Conservation (phyloP, 2,888 invertebrate species). For the Petrolisthes cinctipes region DNA sequence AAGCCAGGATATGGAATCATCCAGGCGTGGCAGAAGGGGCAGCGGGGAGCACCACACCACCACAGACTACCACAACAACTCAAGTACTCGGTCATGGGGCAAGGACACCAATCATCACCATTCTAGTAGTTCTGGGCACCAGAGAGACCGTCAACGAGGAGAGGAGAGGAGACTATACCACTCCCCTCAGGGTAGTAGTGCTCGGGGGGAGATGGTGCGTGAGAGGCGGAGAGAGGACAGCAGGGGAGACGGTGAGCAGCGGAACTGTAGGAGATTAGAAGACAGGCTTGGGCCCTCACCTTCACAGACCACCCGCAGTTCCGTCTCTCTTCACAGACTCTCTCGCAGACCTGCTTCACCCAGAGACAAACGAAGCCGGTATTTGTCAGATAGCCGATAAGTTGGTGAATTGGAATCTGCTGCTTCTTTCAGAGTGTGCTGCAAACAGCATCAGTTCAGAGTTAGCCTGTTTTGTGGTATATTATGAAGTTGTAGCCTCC, state of each 20-base stretch:
- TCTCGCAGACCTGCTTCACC: constrained; percentile 39
- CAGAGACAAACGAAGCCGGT: constrained; percentile 49
- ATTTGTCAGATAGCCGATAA: background rate
- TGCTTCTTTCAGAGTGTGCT: too few species aligned
- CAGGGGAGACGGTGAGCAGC: constrained; percentile 19
- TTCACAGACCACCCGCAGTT: constrained; percentile 31
- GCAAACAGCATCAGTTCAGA: too few species aligned
- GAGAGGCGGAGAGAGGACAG: constrained; percentile 38
- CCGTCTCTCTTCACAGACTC: constrained; percentile 16
- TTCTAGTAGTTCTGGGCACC: background rate
- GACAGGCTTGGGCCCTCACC: constrained; percentile 48
- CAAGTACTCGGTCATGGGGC: constrained; percentile 26
- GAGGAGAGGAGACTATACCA: constrained; percentile 31
- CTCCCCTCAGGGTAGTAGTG: constrained; percentile 10
- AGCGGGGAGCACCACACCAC: constrained; percentile 22
- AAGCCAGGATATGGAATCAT: constrained; percentile 26
- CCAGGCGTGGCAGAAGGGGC: constrained; percentile 32
- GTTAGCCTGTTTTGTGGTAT: too few species aligned
- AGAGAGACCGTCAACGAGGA: background rate
- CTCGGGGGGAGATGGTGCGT: constrained; percentile 27
- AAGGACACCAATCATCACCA: constrained; percentile 21
- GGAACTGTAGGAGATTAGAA: constrained; percentile 45
- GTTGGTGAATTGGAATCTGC: too few species aligned
- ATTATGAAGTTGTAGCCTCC: too few species aligned
- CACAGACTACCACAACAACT: constrained; percentile 30